Conservation (phyloP, 2,888 invertebrate genomes). For the Zele albiditarsus region DNA sequence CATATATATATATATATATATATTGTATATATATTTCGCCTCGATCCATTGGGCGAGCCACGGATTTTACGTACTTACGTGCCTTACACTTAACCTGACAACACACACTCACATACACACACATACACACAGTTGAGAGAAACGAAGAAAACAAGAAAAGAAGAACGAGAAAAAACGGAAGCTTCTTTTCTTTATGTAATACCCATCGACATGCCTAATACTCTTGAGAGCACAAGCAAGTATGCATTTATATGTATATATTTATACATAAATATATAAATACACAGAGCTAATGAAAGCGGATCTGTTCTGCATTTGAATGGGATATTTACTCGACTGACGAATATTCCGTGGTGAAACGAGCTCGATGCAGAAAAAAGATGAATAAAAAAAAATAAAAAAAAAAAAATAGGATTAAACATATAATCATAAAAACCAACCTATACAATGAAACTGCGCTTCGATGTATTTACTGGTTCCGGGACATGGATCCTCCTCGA, state of each 20-base stretch:
- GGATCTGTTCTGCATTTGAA: slow-evolving; percentile 6
- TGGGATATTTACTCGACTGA: slow-evolving; percentile 1
- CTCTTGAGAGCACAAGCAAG: slow-evolving; percentile 3
- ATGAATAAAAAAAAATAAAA: slow-evolving; percentile 41
- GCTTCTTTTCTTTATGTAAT: slow-evolving; percentile 1
- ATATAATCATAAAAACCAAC: slow-evolving; percentile 60
- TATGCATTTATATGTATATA: slow-evolving; percentile 3
- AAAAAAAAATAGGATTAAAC: slow-evolving; percentile 44
- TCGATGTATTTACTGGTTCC: slow-evolving; percentile 78
- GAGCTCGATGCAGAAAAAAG: slow-evolving; percentile 39
- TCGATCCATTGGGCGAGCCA: slow-evolving; percentile 28
- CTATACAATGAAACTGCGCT: slow-evolving; percentile 76
- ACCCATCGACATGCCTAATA: slow-evolving; percentile 11
- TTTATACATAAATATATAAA: neutral
- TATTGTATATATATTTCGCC: neutral
- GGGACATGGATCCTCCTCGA: slow-evolving; percentile 78
- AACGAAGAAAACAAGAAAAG: neutral
- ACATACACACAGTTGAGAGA: neutral
- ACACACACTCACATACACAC: neutral
- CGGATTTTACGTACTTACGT: slow-evolving; percentile 37
- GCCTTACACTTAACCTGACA: neutral
- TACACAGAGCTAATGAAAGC: slow-evolving; percentile 1
- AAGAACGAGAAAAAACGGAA: slow-evolving; percentile 7
- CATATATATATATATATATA: neutral
- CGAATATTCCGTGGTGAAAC: slow-evolving; percentile 33